Evolutionary conservation across 1,140 invertebrate species (phyloP), one percentile per base, ranked within the genome.

Genomic region (Holotrichia oblita): DNA sequence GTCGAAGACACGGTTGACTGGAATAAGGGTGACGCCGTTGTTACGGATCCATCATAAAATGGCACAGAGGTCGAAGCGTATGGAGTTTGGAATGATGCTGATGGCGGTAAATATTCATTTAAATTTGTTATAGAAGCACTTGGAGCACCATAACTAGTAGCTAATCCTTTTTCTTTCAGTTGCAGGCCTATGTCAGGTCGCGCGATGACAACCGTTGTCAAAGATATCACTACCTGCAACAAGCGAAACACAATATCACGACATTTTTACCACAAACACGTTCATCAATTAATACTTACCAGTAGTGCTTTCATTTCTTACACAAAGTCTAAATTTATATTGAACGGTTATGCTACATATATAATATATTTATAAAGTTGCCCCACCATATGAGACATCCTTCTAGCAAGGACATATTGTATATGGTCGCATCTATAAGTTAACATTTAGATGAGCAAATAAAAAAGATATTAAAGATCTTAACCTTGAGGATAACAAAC

Each of bases 321-420:
- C 20, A 12, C 41, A 55, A 55, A 76, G 20, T 76, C 75, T 55
- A 48, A 48, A 55, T 55, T 48, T 44, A 48, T 34, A 61, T 74
- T 75, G 77, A 79, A 44, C 79, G 41, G 9, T 75, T 44, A 40
- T 75, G 59, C 77, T 77, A 78, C 72, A 77, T 59, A 77, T 77
- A 77, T 40, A 73, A 41, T 81, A 80, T 81, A 77, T 55, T 17
- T 81, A 81, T 81, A 81, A 41, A 40, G 8, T 17, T 55, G 79
- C 80, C 80, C 80, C 78, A 79, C 80, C 75, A 75, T 72, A 69
- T 73, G 78, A 79, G 80, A 81, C 80, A 81, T 81, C 80, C 80
- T 81, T 81, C 77, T 79, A 77, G 76, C 78, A 81, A 81, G 80
- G 80, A 79, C 80, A 78, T 42, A 77, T 79, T 81, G 73, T 69